A percentile compares a stretch with the other conserved stretches of the same genome.
Conservation (phyloP, 2,888 invertebrate species). For the Tenthredo scrophulariae region DNA sequence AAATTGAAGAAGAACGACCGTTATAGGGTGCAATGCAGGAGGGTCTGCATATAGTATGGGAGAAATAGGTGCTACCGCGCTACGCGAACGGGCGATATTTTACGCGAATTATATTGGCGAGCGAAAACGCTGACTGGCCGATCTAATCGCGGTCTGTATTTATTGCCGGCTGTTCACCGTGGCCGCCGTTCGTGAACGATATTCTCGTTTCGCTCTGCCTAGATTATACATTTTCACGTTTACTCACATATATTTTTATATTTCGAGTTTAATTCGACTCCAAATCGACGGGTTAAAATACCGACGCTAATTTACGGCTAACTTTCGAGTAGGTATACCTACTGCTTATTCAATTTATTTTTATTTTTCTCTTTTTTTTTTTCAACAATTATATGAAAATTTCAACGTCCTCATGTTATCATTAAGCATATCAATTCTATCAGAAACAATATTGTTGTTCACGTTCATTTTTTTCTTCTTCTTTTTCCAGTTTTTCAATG, state of each 20-base stretch:
- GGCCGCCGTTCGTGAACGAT: conserved; percentile 30
- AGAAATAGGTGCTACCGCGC: conserved; percentile 18
- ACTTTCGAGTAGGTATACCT: neutral
- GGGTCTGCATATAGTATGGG: conserved; percentile 23
- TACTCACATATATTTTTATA: conserved; percentile 18
- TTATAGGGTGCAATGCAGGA: neutral
- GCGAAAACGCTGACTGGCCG: conserved; percentile 67
- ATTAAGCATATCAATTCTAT: neutral
- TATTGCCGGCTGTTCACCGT: conserved; percentile 59
- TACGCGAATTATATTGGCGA: conserved; percentile 67
- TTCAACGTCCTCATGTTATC: neutral
- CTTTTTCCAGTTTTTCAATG: neutral
- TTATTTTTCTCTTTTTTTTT: neutral
- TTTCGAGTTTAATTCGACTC: neutral
- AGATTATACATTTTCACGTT: conserved; percentile 35
- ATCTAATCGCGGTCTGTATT: conserved; percentile 66
- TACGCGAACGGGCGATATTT: conserved; percentile 60
- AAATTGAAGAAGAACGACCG: conserved; percentile 11
- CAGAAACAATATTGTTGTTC: neutral
- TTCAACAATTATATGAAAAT: neutral
- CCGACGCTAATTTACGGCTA: conserved; percentile 19
- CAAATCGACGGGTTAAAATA: conserved; percentile 6
- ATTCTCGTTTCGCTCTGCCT: conserved; percentile 41
- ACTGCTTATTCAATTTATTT: neutral
- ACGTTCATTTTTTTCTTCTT: neutral